Conservation (phyloP, 2,113 vertebrate genomes). For the Chaetura pelagica region DNA sequence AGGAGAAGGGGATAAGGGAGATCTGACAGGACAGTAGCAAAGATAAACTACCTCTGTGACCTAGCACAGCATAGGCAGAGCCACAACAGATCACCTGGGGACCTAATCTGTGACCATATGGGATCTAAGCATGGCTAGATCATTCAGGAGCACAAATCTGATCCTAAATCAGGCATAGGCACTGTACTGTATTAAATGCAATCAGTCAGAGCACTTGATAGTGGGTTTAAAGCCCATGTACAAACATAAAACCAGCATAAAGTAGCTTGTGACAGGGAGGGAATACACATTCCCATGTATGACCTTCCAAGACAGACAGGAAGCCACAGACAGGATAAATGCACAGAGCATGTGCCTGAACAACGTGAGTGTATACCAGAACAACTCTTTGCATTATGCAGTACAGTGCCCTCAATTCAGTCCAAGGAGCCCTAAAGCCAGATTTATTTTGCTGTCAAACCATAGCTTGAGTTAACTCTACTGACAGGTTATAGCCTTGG, state of each 20-base stretch:
- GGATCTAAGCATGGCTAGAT: background rate
- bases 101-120: background rate
- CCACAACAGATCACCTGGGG: background rate
- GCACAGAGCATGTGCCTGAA: background rate
- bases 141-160: background rate
- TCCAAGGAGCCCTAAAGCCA: background rate
- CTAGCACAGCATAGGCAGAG: background rate
- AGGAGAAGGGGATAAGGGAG: background rate
- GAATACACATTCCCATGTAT: background rate
- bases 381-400: conserved; percentile 27
- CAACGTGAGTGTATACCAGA: background rate
- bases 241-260: background rate
- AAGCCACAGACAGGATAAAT: background rate
- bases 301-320: background rate
- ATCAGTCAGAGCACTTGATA: background rate
- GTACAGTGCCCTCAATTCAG: background rate
- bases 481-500: background rate
- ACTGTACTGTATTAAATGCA: background rate
- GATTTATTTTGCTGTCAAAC: conserved; percentile 44
- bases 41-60: background rate
- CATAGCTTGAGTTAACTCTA: background rate
- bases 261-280: background rate
- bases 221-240: background rate
- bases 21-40: background rate
- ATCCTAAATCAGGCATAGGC: background rate